Evolutionary conservation across 2,797 vertebrate genomes (phyloP).

Genomic region (Leucoraja ocellata): DNA sequence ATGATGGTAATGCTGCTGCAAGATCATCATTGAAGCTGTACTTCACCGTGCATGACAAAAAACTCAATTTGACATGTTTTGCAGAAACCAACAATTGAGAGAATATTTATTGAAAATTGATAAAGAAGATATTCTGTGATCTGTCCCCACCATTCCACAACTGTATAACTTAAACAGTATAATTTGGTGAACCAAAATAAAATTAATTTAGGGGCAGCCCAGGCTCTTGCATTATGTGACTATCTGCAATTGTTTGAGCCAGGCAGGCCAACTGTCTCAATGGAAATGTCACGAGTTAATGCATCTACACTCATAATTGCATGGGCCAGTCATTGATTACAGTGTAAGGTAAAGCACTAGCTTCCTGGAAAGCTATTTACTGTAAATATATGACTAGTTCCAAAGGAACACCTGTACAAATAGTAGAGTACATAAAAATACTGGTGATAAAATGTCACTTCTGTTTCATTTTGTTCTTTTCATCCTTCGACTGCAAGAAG

Average conservation of each 20-base stretch:
- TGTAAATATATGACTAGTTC: not conserved
- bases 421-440: not conserved
- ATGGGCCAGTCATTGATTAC: not conserved
- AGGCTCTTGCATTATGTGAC: not conserved
- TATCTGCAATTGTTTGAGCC: not conserved
- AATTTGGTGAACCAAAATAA: not conserved
- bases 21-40: too few species aligned
- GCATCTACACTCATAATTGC: not conserved
- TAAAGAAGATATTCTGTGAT: not conserved
- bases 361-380: not conserved
- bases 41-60: too few species aligned
- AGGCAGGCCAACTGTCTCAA: not conserved
- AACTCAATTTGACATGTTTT: not conserved
- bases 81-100: not conserved
- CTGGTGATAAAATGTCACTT: not conserved
- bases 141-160: not conserved
- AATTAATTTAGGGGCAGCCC: not conserved
- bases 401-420: not conserved
- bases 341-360: not conserved
- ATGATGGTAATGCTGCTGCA: too few species aligned
- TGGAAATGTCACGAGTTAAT: not conserved
- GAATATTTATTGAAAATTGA: not conserved
- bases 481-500: too few species aligned
- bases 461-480: too few species aligned
- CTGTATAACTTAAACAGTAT: not conserved